Conservation (phyloP, 2,797 vertebrate species). For the Cyclopterus lumpus region DNA sequence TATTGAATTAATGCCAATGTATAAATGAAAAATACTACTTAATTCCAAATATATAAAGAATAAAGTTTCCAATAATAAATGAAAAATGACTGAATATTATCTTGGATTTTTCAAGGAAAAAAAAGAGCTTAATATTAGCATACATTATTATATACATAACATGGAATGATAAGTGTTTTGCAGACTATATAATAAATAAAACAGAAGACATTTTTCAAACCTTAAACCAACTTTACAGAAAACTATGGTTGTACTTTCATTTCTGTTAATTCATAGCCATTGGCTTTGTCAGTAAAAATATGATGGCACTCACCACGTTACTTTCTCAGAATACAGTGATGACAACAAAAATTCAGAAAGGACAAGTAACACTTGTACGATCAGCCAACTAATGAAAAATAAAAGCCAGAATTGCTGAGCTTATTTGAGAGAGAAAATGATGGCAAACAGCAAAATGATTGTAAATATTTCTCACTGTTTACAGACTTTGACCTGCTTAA, state of each 20-base stretch:
- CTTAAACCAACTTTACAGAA: neutral
- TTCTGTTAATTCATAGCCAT: neutral
- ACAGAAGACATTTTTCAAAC: neutral
- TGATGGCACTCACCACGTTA: neutral
- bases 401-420: neutral
- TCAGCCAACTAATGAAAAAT: neutral
- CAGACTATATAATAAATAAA: neutral
- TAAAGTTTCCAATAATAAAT: neutral
- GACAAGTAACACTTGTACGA: neutral
- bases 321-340: neutral
- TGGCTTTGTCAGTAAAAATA: neutral
- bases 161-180: neutral
- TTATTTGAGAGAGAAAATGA: neutral
- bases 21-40: too few relatives aligned
- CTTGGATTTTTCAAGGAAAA: neutral
- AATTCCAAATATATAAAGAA: neutral
- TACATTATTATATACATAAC: too few relatives aligned
- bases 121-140: too few relatives aligned
- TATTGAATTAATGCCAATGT: too few relatives aligned
- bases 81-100: neutral
- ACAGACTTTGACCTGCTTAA: neutral
- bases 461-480: slow-evolving; percentile 2
- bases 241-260: neutral
- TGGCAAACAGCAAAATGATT: neutral
- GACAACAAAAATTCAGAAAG: neutral